Conservation (phyloP, 37 sponge, comb jelly and placozoan species). For the Theonella swinhoei region DNA sequence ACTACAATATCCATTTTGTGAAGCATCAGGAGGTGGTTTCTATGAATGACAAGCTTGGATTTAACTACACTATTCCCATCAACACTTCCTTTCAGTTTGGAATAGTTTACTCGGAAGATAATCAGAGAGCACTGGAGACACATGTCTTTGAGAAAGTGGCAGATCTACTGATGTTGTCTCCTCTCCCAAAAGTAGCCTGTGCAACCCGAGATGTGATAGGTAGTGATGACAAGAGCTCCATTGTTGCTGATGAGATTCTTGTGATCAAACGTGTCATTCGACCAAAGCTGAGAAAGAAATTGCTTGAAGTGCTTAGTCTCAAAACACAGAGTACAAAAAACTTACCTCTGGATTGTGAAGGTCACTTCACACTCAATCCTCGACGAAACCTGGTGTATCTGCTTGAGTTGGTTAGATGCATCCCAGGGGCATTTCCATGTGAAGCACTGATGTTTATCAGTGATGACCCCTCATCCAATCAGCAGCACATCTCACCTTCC, state of each 20-base stretch:
- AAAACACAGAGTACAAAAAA: slow-evolving; percentile 8
- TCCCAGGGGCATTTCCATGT: slow-evolving; percentile 8
- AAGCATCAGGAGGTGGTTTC: slow-evolving; percentile 39
- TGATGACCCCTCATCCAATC: not conserved
- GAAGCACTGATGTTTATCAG: slow-evolving; percentile 12
- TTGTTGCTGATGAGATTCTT: slow-evolving; percentile 27
- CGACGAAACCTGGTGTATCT: slow-evolving; percentile 18
- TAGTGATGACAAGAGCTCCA: not conserved
- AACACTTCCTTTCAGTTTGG: slow-evolving; percentile 43
- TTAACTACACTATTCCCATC: slow-evolving; percentile 11
- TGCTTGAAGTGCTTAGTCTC: slow-evolving; percentile 30
- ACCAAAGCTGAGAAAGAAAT: slow-evolving; percentile 12
- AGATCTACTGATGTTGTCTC: not conserved
- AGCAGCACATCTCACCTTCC: not conserved
- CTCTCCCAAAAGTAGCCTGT: slow-evolving; percentile 41
- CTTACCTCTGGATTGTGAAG: slow-evolving; percentile 27
- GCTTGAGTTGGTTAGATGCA: slow-evolving; percentile 24
- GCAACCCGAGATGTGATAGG: slow-evolving; percentile 2
- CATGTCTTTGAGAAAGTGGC: slow-evolving; percentile 22
- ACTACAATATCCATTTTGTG: slow-evolving; percentile 27
- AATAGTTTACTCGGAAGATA: slow-evolving; percentile 6
- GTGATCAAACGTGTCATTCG: not conserved
- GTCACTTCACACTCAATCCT: slow-evolving; percentile 42
- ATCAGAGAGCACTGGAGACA: slow-evolving; percentile 17
- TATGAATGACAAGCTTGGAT: slow-evolving; percentile 19